phyloP scores from a whole-genome alignment of 2,113 vertebrate species.

The Gopherus evgoodei region DNA sequence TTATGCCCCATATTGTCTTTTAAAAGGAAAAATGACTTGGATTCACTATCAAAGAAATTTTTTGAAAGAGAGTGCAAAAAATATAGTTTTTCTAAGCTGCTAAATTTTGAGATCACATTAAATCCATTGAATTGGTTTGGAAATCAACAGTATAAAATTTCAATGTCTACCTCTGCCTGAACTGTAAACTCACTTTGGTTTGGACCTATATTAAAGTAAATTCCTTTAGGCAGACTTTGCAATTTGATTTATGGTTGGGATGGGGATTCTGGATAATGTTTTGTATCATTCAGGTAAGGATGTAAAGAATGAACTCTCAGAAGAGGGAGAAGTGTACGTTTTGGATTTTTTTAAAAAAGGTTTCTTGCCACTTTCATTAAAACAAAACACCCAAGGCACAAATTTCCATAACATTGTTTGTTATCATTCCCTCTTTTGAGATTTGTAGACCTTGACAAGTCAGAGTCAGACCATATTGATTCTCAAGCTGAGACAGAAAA shows the following conservation, averaged over 20 bases:
- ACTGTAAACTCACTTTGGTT: conserved; percentile 7
- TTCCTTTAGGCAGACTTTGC: conserved; percentile 13
- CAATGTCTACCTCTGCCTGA: not conserved
- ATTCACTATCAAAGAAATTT: not conserved
- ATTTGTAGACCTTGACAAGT: conserved; percentile 1
- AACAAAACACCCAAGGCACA: conserved; percentile 28
- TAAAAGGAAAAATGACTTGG: conserved; percentile 36
- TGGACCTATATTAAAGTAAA: not conserved
- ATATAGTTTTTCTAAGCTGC: not conserved
- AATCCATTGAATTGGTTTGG: not conserved
- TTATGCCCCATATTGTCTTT: conserved; percentile 33
- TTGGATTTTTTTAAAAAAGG: conserved; percentile 22
- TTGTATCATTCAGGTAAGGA: not conserved
- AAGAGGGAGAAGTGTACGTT: not conserved
- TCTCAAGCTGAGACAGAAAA: not conserved
- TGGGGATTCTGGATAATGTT: not conserved
- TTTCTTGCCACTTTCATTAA: not conserved
- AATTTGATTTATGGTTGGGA: conserved; percentile 31
- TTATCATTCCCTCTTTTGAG: not conserved
- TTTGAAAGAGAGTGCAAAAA: not conserved
- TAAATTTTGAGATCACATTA: not conserved
- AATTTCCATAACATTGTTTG: conserved; percentile 21
- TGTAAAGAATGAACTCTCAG: not conserved
- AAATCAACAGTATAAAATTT: conserved; percentile 1
- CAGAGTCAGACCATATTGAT: not conserved